These are phyloP conservation scores for Daphoenositta chrysoptera DNA, from an alignment of 2,113 vertebrate species.

Conservation along the genomic window DNA sequence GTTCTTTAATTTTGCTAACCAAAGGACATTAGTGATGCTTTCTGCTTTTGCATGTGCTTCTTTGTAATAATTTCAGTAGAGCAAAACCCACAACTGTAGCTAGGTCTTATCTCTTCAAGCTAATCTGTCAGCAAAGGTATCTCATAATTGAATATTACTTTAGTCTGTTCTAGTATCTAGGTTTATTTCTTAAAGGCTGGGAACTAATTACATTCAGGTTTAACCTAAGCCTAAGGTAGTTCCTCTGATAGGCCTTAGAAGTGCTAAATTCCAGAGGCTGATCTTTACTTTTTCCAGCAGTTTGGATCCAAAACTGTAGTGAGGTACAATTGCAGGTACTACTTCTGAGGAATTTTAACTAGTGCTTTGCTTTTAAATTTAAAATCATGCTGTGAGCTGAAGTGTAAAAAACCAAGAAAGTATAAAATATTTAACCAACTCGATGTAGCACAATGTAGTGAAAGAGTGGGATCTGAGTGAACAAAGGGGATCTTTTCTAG, in stretches of 20 bases:
- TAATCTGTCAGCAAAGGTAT: background rate
- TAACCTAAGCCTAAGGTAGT: background rate
- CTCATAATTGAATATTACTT: background rate
- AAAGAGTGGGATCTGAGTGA: background rate
- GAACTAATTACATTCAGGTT: background rate
- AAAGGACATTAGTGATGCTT: background rate
- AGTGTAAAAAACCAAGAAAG: background rate
- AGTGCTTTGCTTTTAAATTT: background rate
- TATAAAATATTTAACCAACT: background rate
- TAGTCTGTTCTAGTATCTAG: background rate
- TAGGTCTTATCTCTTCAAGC: background rate
- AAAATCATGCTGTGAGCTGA: background rate
- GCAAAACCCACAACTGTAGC: background rate
- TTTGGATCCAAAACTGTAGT: background rate
- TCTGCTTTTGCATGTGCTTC: background rate
- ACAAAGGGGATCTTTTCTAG: background rate
- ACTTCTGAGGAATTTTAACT: background rate
- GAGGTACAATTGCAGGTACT: background rate
- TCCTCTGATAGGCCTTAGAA: background rate
- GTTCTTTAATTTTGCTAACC: background rate
- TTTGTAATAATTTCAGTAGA: background rate
- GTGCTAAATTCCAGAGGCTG: background rate
- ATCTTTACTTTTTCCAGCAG: background rate
- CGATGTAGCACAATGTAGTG: background rate
- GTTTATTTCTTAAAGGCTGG: background rate